These are phyloP conservation scores for Pristionchus pacificus DNA, from an alignment of 1,140 invertebrate species.

Conservation along the genomic window DNA sequence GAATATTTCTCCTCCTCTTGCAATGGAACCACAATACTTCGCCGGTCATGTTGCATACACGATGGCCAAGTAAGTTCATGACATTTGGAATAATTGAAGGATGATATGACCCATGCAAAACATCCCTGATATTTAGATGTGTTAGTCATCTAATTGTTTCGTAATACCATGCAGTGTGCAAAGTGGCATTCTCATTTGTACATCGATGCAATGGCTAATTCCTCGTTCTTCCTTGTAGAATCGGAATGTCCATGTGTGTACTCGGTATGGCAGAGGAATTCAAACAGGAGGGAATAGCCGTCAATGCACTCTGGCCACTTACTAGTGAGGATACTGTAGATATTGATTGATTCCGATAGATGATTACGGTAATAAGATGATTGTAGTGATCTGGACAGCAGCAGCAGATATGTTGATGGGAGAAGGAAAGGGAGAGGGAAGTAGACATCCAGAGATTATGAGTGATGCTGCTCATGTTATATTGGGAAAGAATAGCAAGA, in stretches of 20 bases:
- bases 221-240: slow-evolving; percentile 57
- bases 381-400: slow-evolving; percentile 79
- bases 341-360: not conserved
- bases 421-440: slow-evolving; percentile 9
- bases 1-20: slow-evolving; percentile 88
- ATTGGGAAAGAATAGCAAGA: slow-evolving; percentile 19
- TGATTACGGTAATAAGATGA: slow-evolving; percentile 44
- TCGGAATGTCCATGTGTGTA: slow-evolving; percentile 98
- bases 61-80: slow-evolving; percentile 77
- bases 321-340: slow-evolving; percentile 60
- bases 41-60: slow-evolving; percentile 91
- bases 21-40: slow-evolving; percentile 85
- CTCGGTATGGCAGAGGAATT: slow-evolving; percentile 90
- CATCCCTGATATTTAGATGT: too few species aligned
- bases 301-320: slow-evolving; percentile 84
- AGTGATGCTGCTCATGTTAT: slow-evolving; percentile 60
- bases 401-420: slow-evolving; percentile 86
- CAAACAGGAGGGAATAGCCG: slow-evolving; percentile 74
- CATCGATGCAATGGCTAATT: too few species aligned
- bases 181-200: too few species aligned
- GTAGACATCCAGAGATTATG: slow-evolving; percentile 74
- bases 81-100: too few species aligned
- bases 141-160: too few species aligned
- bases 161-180: too few species aligned
- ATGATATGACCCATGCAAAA: too few species aligned